A percentile compares a stretch with the other conserved stretches of the same genome.
These are phyloP conservation scores for Poecilobothrus nobilitatus DNA, from an alignment of 2,888 invertebrate genomes.

Conservation along the genomic window DNA sequence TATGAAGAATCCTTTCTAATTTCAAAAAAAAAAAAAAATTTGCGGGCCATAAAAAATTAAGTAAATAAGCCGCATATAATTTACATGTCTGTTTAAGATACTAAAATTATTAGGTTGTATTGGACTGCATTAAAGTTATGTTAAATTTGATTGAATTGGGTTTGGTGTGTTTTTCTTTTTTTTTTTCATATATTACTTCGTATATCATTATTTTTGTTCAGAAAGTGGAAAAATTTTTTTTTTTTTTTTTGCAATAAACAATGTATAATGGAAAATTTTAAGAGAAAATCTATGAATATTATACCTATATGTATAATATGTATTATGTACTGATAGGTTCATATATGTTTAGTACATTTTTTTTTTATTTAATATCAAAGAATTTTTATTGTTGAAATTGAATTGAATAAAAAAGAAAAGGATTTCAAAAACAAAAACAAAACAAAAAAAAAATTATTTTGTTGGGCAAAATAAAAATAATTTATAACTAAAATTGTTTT, in stretches of 20 bases:
- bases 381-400: not conserved
- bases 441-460: not conserved
- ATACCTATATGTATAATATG: no score
- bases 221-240: slow-evolving; percentile 1
- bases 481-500: no score
- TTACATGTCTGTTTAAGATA: no score
- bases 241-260: not conserved
- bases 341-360: not conserved
- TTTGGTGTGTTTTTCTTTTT: no score
- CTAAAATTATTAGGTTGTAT: no score
- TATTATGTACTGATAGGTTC: not conserved
- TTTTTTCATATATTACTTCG: not conserved
- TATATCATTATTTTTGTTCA: slow-evolving; percentile 4
- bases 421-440: not conserved
- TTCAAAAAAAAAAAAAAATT: no score
- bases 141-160: no score
- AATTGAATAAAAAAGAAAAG: not conserved
- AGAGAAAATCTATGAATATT: no score
- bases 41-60: no score
- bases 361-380: not conserved
- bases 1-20: no score
- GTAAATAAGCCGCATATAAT: no score
- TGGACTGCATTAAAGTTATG: no score
- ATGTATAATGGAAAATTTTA: not conserved
- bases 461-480: not conserved